phyloP scores from a whole-genome alignment of 2,888 invertebrate species.

The Chymomyza procnemis region DNA sequence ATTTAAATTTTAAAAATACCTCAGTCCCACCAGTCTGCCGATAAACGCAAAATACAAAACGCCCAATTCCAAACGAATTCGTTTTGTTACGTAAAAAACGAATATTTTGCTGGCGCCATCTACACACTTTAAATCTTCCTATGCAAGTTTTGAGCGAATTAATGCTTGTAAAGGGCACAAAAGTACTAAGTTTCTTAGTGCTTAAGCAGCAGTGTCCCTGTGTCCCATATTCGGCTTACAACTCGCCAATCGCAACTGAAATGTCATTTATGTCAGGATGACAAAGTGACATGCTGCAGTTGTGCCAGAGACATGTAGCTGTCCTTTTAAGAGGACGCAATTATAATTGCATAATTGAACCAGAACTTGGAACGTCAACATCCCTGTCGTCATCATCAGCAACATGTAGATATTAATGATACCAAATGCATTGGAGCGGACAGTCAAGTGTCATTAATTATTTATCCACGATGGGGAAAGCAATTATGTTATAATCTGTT shows the following conservation, averaged over 20 bases:
- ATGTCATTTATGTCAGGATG: neutral
- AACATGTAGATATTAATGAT: neutral
- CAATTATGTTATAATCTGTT: neutral
- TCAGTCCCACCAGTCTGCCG: too few species aligned
- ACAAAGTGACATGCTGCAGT: neutral
- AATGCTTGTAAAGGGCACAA: too few species aligned
- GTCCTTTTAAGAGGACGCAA: neutral
- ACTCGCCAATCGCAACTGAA: neutral
- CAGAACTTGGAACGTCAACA: neutral
- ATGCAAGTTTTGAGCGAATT: too few species aligned
- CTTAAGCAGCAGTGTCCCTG: too few species aligned
- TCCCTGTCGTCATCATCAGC: neutral
- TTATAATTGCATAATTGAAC: neutral
- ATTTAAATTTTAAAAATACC: too few species aligned
- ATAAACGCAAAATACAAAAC: too few species aligned
- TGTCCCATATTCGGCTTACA: neutral
- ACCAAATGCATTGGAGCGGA: neutral
- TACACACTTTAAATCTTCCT: too few species aligned
- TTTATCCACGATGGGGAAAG: neutral
- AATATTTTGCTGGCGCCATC: too few species aligned
- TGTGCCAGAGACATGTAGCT: neutral
- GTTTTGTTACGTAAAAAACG: too few species aligned
- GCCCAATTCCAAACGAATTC: too few species aligned
- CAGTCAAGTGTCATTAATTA: slow-evolving; percentile 1
- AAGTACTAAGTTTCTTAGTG: too few species aligned